Percentiles rank a stretch among this genome's conserved stretches.
Evolutionary conservation across 2,888 invertebrate species (phyloP).

Genomic region (Erebia ligea): DNA sequence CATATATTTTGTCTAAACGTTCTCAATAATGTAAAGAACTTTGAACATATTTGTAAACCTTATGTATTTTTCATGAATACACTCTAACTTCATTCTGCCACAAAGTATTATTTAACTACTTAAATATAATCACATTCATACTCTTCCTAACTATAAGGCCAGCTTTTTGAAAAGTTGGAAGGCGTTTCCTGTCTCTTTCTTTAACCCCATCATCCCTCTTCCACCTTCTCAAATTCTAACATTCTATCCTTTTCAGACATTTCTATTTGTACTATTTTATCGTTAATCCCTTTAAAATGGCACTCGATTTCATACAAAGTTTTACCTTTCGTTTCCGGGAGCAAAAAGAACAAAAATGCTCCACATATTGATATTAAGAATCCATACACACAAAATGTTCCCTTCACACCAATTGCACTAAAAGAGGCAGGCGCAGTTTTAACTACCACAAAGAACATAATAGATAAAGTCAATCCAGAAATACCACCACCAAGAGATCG

Average conservation of each 20-base stretch:
- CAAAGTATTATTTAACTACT: no score
- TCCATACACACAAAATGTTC: conserved; percentile 85
- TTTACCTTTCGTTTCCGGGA: conserved; percentile 88
- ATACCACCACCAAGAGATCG: conserved; percentile 87
- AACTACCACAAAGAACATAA: conserved; percentile 86
- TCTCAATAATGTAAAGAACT: no score
- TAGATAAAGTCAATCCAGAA: conserved; percentile 84
- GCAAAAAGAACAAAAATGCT: conserved; percentile 79
- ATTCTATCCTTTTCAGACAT: conserved; percentile 62
- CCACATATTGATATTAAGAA: conserved; percentile 80
- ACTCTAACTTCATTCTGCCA: no score
- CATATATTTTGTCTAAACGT: no score
- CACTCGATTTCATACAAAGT: conserved; percentile 87
- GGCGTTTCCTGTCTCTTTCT: conserved; percentile 54
- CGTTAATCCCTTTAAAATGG: conserved; percentile 65
- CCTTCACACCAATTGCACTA: conserved; percentile 76
- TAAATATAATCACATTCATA: background rate
- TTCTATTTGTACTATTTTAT: conserved; percentile 33
- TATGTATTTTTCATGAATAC: no score
- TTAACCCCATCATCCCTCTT: conserved; percentile 62
- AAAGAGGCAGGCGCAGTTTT: conserved; percentile 85
- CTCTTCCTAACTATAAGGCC: conserved; percentile 53
- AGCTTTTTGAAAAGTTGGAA: conserved; percentile 53
- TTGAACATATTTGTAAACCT: no score
- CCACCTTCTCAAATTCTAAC: conserved; percentile 67